phyloP scores from a whole-genome alignment of 2,113 vertebrate genomes.

The Austrofundulus limnaeus region DNA sequence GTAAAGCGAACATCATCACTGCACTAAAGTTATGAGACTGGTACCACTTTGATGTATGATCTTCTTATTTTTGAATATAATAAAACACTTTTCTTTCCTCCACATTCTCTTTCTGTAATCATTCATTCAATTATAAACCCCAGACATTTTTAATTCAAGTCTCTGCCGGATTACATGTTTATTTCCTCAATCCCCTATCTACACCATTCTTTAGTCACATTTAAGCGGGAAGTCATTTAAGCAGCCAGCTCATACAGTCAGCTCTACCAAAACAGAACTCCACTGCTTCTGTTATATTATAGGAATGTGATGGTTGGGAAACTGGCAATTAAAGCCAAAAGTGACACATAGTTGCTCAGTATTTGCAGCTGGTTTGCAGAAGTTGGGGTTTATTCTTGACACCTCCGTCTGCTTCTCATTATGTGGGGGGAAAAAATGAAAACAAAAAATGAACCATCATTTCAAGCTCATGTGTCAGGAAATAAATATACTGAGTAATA shows the following conservation, averaged over 20 bases:
- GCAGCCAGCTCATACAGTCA: neutral
- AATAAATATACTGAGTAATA: neutral
- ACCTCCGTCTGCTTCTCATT: neutral
- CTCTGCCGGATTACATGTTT: conserved; percentile 15
- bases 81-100: neutral
- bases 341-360: neutral
- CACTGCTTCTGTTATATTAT: neutral
- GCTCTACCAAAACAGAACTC: neutral
- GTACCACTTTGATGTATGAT: neutral
- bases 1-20: conserved; percentile 26
- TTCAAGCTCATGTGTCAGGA: neutral
- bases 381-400: conserved; percentile 3
- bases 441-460: neutral
- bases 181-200: conserved; percentile 15
- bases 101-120: neutral
- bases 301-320: neutral
- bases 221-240: conserved; percentile 21
- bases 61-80: neutral
- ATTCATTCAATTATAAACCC: neutral
- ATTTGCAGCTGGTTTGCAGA: neutral
- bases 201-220: conserved; percentile 7
- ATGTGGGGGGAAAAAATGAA: no score
- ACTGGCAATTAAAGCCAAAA: neutral
- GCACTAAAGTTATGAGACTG: conserved; percentile 21
- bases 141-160: neutral